These are phyloP conservation scores for Disparrhopalites patrizii DNA, from an alignment of 2,888 invertebrate genomes.

Conservation along the genomic window DNA sequence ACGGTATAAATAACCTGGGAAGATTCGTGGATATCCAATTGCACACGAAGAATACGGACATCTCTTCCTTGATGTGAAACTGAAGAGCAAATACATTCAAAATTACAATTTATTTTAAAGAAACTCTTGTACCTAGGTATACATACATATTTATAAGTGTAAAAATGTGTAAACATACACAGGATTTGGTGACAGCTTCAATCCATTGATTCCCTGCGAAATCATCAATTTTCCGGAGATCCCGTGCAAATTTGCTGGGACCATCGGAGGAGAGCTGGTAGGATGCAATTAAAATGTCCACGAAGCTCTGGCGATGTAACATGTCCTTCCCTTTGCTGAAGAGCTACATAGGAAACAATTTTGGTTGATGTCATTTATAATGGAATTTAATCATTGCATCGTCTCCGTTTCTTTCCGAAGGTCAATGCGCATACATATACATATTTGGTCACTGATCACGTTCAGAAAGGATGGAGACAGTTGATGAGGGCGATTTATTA, in stretches of 20 bases:
- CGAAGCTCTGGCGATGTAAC: conserved; percentile 40
- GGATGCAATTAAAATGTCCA: conserved; percentile 45
- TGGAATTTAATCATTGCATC: neutral
- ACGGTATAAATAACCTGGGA: conserved; percentile 68
- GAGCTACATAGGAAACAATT: conserved; percentile 38
- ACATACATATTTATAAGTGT: too few relatives aligned
- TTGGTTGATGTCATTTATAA: neutral
- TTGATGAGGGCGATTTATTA: too few relatives aligned
- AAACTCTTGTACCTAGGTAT: too few relatives aligned
- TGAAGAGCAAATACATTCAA: conserved; percentile 49
- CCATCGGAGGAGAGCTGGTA: conserved; percentile 39
- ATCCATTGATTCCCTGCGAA: conserved; percentile 41
- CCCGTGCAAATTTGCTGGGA: neutral
- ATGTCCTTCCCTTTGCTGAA: conserved; percentile 46
- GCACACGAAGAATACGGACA: conserved; percentile 70
- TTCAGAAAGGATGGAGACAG: too few relatives aligned
- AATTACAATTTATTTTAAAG: too few relatives aligned
- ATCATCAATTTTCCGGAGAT: conserved; percentile 15
- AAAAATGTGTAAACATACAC: too few relatives aligned
- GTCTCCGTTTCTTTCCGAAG: too few relatives aligned
- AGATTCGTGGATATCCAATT: conserved; percentile 79
- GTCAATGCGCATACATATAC: too few relatives aligned
- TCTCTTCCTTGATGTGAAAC: conserved; percentile 71
- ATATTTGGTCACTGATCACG: too few relatives aligned
- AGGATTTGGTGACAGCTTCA: conserved; percentile 68